Base-by-base conservation (phyloP, 2,797 vertebrate genomes). In the Falco concolor region DNA sequence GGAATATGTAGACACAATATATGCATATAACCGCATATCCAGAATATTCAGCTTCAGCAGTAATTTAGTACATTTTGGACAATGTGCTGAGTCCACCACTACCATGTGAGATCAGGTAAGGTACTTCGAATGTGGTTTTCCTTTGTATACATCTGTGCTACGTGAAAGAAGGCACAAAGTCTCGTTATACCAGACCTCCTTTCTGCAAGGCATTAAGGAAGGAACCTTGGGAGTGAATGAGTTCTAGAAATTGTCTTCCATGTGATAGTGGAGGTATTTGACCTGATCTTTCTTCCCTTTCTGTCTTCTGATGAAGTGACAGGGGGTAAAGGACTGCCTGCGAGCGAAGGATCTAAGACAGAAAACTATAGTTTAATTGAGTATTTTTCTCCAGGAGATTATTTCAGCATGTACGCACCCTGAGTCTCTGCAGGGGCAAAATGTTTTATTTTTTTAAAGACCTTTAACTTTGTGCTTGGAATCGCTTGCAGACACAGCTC, bases 341-440 rank as follows among this genome's bases (percentile, higher is more conserved):
- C 22, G 60, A 73, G 44, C 13, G 47, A 69, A 76, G 68, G 75
- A 79, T 80, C 23, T 57, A 57, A 86, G 82, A 67, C 75, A 89
- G 85, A 90, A 91, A 91, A 65, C 32, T 34, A 8, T 17, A 72
- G 30, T 84, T 86, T 75, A 90, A 72, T 57, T 73, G 73, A 77
- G 42, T 87, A 42, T 86, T 91, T 92, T 94, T 93, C 73, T 93
- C 50, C 45, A 86, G 59, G 84, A 95, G 87, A 90, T 95, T 88
- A 81, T 94, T 91, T 94, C 88, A 91, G 69, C 65, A 61, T 84
- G 50, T 53, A 79, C 57, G 40, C 82, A 87, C 61, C 65, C 64
- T 5, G 10, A 94, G 76, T 32, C 85, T 91, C 85, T 53, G 57
- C 68, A 72, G 80, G 67, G 53, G 65, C 65, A 89, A 88, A 86